phyloP scores from a whole-genome alignment of 2,113 vertebrate genomes.

The Psilopsiagon aurifrons region DNA sequence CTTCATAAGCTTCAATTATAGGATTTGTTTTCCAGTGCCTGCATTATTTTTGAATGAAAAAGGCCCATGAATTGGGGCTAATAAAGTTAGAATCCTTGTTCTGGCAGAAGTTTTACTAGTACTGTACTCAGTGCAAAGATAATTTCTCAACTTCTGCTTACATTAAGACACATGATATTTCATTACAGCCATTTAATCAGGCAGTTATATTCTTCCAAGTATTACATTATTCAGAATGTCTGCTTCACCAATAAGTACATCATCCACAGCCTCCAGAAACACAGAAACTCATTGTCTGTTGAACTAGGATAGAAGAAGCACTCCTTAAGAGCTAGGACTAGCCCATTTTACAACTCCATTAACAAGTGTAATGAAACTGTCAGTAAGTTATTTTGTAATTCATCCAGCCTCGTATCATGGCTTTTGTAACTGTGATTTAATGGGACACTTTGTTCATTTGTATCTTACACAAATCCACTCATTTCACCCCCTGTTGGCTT shows the following conservation, averaged over 20 bases:
- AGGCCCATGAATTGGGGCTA: neutral
- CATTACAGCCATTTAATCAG: conserved; percentile 39
- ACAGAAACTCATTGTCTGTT: conserved; percentile 4
- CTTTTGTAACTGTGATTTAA: conserved; percentile 48
- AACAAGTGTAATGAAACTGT: conserved; percentile 31
- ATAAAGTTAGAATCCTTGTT: neutral
- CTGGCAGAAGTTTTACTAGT: neutral
- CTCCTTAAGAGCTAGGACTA: neutral
- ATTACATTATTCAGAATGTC: conserved; percentile 30
- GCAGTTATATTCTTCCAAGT: conserved; percentile 41
- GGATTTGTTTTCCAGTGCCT: neutral
- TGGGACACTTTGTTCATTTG: neutral
- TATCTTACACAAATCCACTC: neutral
- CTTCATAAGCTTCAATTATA: neutral
- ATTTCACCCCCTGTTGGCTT: conserved; percentile 13
- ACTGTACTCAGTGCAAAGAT: neutral
- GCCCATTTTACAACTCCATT: conserved; percentile 13
- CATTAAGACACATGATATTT: conserved; percentile 29
- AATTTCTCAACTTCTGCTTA: conserved; percentile 13
- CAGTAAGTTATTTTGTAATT: neutral
- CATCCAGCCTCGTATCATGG: neutral
- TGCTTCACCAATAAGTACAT: neutral
- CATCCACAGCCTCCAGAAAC: neutral
- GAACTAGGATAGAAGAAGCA: neutral
- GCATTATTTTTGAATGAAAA: neutral